Conservation (phyloP, 2,113 vertebrate genomes). For the Alethe diademata region DNA sequence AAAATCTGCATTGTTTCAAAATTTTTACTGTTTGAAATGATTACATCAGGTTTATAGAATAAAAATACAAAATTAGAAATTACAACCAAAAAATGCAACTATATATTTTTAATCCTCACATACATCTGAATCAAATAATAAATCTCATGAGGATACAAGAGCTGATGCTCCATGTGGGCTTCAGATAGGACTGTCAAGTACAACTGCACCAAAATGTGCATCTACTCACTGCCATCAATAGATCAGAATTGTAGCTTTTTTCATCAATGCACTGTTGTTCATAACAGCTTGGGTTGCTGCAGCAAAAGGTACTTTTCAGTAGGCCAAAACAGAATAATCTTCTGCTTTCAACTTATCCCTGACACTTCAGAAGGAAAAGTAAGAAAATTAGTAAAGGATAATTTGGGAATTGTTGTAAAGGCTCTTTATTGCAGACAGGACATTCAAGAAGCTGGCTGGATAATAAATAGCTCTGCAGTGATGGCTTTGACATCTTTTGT, state of each 20-base stretch:
- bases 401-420: not conserved
- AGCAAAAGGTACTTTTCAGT: not conserved
- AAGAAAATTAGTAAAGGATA: not conserved
- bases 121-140: not conserved
- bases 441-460: not conserved
- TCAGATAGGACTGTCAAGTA: not conserved
- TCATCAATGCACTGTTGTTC: not conserved
- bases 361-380: not conserved
- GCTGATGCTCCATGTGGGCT: not conserved
- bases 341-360: not conserved
- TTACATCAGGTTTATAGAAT: not conserved
- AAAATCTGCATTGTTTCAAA: not conserved
- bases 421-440: not conserved
- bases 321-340: not conserved
- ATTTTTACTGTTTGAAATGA: fast-evolving
- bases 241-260: not conserved
- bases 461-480: not conserved
- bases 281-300: not conserved
- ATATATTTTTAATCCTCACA: not conserved
- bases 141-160: not conserved
- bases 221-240: not conserved
- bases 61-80: not conserved
- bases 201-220: not conserved
- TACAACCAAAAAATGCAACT: not conserved
- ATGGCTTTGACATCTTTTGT: not conserved